These are phyloP conservation scores for Loriculus beryllinus DNA, from an alignment of 2,797 vertebrate genomes.

Conservation along the genomic window DNA sequence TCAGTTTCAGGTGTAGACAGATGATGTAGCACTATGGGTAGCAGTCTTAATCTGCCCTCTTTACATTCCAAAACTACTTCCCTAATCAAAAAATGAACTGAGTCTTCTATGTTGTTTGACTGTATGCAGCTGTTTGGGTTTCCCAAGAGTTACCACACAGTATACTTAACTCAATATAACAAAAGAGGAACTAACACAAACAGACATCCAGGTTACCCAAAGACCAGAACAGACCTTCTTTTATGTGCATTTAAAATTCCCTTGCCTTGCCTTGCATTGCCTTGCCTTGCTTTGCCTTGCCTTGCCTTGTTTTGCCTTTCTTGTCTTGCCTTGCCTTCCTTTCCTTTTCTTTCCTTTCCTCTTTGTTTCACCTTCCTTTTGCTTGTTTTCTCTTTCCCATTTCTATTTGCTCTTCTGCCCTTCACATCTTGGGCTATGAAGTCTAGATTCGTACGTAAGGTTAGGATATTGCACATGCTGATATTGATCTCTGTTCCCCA, in stretches of 20 bases:
- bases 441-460: background rate
- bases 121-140: background rate
- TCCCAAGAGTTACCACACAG: background rate
- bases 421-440: background rate
- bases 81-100: background rate
- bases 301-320: no score
- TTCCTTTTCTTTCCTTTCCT: no score
- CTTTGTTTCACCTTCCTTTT: background rate
- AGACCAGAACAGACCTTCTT: background rate
- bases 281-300: background rate
- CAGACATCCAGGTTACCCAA: background rate
- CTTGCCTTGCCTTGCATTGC: background rate
- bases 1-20: background rate
- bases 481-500: background rate
- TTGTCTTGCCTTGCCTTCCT: background rate
- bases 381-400: background rate
- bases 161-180: background rate
- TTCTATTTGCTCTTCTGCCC: background rate
- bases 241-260: background rate
- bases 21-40: background rate
- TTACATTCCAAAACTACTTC: background rate
- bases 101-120: background rate
- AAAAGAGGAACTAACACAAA: background rate
- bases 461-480: background rate
- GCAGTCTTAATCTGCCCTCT: background rate